These are phyloP conservation scores for Diadegma fenestrale DNA, from an alignment of 2,888 invertebrate species.

Conservation along the genomic window DNA sequence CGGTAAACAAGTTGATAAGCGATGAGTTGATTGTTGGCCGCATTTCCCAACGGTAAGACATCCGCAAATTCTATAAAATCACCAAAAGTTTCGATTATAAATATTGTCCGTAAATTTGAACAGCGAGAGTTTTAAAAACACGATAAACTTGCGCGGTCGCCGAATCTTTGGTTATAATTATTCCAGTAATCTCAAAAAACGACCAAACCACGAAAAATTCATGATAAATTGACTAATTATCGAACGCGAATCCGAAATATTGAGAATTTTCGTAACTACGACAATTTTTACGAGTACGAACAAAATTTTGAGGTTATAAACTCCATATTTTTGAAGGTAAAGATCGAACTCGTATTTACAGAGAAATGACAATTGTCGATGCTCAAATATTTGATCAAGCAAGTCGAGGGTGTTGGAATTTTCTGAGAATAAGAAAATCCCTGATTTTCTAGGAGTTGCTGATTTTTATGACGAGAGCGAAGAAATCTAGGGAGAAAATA, in stretches of 20 bases:
- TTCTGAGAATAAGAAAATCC: neutral
- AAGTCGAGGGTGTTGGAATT: too few species aligned
- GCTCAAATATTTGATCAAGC: neutral
- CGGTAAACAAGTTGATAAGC: too few species aligned
- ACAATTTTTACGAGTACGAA: neutral
- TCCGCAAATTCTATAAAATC: too few species aligned
- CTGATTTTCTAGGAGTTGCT: neutral
- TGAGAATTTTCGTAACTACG: neutral
- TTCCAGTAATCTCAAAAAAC: too few species aligned
- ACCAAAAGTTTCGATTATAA: too few species aligned
- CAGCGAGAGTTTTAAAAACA: too few species aligned
- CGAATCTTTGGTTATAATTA: too few species aligned
- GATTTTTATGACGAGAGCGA: neutral
- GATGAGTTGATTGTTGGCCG: too few species aligned
- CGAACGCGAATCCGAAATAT: neutral
- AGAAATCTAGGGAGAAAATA: neutral
- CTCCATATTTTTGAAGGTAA: neutral
- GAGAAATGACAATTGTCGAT: neutral
- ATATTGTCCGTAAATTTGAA: too few species aligned
- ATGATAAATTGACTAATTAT: neutral
- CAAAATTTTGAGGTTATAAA: neutral
- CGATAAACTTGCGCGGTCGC: too few species aligned
- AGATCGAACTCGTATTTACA: neutral
- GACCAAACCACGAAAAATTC: too few species aligned
- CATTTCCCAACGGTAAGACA: too few species aligned